These are phyloP conservation scores for Agelastica alni DNA, from an alignment of 2,888 invertebrate species.

Conservation along the genomic window DNA sequence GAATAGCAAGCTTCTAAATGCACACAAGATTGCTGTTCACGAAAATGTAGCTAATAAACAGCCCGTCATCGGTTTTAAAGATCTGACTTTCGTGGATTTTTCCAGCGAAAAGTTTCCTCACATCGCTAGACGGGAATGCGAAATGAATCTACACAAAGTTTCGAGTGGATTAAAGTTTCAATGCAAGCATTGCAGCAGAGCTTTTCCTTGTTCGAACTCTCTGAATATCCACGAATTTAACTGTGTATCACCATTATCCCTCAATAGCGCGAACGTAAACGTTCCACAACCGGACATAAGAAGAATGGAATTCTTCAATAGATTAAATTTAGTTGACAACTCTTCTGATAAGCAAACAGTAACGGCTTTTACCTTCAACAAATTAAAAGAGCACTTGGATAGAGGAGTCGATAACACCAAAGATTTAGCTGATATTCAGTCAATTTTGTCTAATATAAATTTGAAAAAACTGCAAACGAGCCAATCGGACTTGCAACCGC, in stretches of 20 bases:
- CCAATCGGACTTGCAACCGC: constrained; percentile 30
- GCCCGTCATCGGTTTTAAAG: constrained; percentile 68
- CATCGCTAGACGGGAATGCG: constrained; percentile 75
- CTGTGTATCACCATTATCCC: constrained; percentile 49
- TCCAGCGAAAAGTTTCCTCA: constrained; percentile 78
- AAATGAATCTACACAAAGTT: constrained; percentile 67
- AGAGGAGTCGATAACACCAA: constrained; percentile 62
- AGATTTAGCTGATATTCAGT: constrained; percentile 85
- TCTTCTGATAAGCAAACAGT: constrained; percentile 55
- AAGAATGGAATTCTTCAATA: constrained; percentile 80
- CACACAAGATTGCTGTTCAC: constrained; percentile 71
- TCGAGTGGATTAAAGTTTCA: constrained; percentile 64
- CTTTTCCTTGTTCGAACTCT: constrained; percentile 72
- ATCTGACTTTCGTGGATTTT: constrained; percentile 79
- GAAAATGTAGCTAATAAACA: constrained; percentile 51
- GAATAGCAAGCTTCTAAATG: constrained; percentile 71
- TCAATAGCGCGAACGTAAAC: constrained; percentile 50
- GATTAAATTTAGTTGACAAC: constrained; percentile 76
- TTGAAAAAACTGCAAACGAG: constrained; percentile 65
- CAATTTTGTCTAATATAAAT: constrained; percentile 79
- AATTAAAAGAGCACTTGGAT: constrained; percentile 45
- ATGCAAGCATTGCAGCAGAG: constrained; percentile 71
- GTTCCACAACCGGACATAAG: constrained; percentile 63
- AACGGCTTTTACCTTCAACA: constrained; percentile 34
- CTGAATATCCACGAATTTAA: constrained; percentile 69